Evolutionary conservation across 2,797 vertebrate genomes (phyloP).

Genomic region (Acanthurus leucopareius): DNA sequence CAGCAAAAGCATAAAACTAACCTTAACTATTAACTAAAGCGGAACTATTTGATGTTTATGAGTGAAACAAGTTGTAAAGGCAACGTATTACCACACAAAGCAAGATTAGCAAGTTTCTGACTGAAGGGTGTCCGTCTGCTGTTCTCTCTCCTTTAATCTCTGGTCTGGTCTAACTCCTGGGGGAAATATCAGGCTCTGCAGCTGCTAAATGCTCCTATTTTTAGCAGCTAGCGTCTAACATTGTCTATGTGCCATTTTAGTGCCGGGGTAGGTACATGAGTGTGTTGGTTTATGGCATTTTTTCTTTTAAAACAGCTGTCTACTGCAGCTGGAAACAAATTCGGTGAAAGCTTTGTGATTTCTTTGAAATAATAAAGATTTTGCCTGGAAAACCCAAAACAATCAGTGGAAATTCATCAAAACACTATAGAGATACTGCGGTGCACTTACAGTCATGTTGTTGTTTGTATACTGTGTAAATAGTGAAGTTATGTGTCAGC

Average conservation of each 20-base stretch:
- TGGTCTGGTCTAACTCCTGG: conserved; percentile 4
- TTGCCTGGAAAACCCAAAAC: neutral
- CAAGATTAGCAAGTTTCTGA: neutral
- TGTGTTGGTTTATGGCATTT: neutral
- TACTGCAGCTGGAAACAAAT: conserved; percentile 1
- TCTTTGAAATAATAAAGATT: neutral
- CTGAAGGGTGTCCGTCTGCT: neutral
- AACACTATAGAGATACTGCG: neutral
- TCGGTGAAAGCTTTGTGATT: neutral
- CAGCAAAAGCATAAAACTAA: neutral
- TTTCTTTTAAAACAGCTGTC: conserved; percentile 7
- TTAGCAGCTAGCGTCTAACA: conserved; percentile 1
- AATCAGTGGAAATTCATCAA: neutral
- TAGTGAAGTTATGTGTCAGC: neutral
- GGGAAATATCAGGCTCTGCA: conserved; percentile 1
- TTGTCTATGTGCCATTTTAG: neutral
- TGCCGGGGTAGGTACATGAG: neutral
- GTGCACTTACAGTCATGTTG: neutral
- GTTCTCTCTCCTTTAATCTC: conserved; percentile 14
- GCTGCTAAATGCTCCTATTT: conserved; percentile 6
- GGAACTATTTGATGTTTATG: too few relatives aligned
- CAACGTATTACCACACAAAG: neutral
- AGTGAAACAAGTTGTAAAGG: neutral
- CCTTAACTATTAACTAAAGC: neutral
- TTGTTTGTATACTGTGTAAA: neutral